Evolutionary conservation across 2,113 vertebrate genomes (phyloP).

Genomic region (Mugil cephalus): DNA sequence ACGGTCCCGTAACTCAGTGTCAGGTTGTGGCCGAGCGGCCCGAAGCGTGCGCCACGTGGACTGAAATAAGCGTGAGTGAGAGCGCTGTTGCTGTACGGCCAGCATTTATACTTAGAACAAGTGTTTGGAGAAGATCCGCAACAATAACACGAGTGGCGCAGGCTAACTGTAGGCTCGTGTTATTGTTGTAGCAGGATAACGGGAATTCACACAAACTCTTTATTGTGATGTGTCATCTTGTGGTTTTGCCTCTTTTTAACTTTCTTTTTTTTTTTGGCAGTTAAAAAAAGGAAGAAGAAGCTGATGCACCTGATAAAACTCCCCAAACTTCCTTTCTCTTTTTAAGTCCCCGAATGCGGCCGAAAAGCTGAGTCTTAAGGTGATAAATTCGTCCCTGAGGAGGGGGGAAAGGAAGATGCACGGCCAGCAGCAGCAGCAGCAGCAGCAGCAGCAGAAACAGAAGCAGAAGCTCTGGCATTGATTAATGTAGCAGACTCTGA

Average conservation of each 20-base stretch:
- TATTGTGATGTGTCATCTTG: conserved; percentile 5
- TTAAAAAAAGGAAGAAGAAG: neutral
- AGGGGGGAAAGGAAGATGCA: conserved; percentile 41
- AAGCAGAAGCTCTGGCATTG: conserved; percentile 26
- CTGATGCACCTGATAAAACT: conserved; percentile 1
- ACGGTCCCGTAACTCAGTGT: conserved; percentile 5
- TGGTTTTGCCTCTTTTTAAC: neutral
- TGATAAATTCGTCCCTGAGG: conserved; percentile 53
- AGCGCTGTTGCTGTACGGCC: conserved; percentile 64
- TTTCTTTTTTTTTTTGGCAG: neutral
- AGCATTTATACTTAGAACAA: conserved; percentile 48
- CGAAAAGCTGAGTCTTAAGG: conserved; percentile 54
- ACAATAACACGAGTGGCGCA: conserved; percentile 63
- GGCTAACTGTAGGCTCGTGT: conserved; percentile 8
- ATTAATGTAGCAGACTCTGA: conserved; percentile 68
- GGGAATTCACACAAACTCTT: neutral
- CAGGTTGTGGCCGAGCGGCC: conserved; percentile 24
- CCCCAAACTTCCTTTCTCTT: conserved; percentile 14
- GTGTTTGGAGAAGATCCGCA: conserved; percentile 59
- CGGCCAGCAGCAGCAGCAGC: conserved; percentile 42
- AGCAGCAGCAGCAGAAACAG: conserved; percentile 17
- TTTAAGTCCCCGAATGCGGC: conserved; percentile 30
- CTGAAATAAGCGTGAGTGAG: conserved; percentile 66
- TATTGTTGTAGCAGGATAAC: no score
- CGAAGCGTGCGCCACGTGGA: conserved; percentile 49